phyloP scores from a whole-genome alignment of 2,888 invertebrate genomes.

The Drosophila pseudotalamancana region DNA sequence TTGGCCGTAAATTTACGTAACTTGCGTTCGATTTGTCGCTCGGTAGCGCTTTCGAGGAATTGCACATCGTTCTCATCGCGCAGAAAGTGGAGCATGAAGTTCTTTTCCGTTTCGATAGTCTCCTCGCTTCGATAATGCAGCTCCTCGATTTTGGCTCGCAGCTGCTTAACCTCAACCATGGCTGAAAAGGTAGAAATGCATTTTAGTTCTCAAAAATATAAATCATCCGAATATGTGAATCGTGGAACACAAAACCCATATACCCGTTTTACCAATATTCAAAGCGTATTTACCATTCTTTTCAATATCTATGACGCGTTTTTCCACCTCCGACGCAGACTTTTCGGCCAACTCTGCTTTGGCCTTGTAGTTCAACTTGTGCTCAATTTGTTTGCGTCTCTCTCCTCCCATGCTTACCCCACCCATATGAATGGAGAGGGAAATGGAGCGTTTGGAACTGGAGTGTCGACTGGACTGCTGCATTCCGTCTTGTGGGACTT shows the following conservation, averaged over 20 bases:
- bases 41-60: constrained; percentile 75
- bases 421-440: constrained; percentile 42
- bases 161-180: constrained; percentile 72
- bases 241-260: no score
- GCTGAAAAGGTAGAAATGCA: no score
- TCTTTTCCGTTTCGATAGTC: constrained; percentile 83
- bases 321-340: constrained; percentile 73
- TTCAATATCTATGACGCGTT: constrained; percentile 67
- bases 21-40: constrained; percentile 81
- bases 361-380: constrained; percentile 77
- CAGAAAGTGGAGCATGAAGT: constrained; percentile 83
- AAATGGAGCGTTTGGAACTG: constrained; percentile 60
- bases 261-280: no score
- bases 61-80: constrained; percentile 66
- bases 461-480: constrained; percentile 50
- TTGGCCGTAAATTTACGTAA: constrained; percentile 85
- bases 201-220: no score
- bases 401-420: constrained; percentile 22
- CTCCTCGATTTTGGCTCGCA: constrained; percentile 85
- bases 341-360: constrained; percentile 82
- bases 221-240: no score
- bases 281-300: constrained; percentile 67
- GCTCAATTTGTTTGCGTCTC: constrained; percentile 59
- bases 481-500: constrained; percentile 8
- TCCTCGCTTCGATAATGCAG: constrained; percentile 85